These are phyloP conservation scores for Gymnocypris eckloni DNA, from an alignment of 2,797 vertebrate genomes.

Conservation along the genomic window DNA sequence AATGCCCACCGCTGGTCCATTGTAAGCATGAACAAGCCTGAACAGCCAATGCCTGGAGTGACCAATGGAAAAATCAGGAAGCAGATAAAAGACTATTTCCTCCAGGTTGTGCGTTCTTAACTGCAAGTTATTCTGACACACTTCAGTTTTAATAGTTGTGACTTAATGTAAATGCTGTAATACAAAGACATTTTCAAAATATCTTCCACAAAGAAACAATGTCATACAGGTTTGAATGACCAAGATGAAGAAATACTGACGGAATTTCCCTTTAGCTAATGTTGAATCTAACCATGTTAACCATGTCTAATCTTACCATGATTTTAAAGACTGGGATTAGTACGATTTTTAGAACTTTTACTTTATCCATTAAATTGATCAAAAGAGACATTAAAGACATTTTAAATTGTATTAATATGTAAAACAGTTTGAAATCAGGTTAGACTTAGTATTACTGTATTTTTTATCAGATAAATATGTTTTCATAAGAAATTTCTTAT, in stretches of 20 bases:
- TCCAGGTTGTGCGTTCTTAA: conserved; percentile 52
- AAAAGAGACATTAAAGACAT: too few relatives aligned
- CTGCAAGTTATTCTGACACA: conserved; percentile 3
- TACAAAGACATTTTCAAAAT: not conserved
- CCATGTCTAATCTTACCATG: not conserved
- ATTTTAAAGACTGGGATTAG: not conserved
- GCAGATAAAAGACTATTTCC: conserved; percentile 74
- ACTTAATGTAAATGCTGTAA: not conserved
- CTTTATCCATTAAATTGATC: not conserved
- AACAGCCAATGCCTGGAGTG: conserved; percentile 62
- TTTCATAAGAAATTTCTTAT: not conserved
- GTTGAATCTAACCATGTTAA: too few relatives aligned
- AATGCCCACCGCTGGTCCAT: conserved; percentile 72
- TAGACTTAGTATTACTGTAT: not conserved
- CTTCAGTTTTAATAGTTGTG: not conserved
- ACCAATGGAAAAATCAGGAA: conserved; percentile 68
- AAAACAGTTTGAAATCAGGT: too few relatives aligned
- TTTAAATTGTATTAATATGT: too few relatives aligned
- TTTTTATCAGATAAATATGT: not conserved
- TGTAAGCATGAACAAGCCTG: conserved; percentile 74
- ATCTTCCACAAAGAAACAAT: not conserved
- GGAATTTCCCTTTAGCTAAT: too few relatives aligned
- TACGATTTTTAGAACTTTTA: not conserved
- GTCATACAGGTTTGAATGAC: not conserved
- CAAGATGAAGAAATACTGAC: not conserved